These are phyloP conservation scores for Leptinotarsa peninsularis DNA, from an alignment of 2,888 invertebrate genomes.

Conservation along the genomic window DNA sequence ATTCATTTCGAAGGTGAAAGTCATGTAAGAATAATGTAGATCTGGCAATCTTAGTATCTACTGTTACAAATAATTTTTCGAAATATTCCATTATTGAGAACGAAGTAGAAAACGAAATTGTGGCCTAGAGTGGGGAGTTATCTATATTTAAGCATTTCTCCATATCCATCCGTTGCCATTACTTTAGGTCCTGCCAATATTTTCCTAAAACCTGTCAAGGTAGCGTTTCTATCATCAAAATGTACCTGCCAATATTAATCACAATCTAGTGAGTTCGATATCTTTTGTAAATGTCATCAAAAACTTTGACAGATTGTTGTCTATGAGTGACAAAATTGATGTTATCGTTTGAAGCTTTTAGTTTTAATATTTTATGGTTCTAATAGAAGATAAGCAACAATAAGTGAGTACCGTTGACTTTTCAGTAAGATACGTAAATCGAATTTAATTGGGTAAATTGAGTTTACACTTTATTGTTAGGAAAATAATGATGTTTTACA, in stretches of 20 bases:
- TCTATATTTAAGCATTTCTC: no score
- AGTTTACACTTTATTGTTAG: not conserved
- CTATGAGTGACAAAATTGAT: conserved; percentile 39
- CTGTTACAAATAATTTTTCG: no score
- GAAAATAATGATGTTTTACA: no score
- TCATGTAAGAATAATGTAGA: no score
- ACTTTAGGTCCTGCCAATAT: not conserved
- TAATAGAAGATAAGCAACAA: conserved; percentile 36
- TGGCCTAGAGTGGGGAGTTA: no score
- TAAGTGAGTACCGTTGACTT: conserved; percentile 35
- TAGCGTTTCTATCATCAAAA: not conserved
- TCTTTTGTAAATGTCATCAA: conserved; percentile 11
- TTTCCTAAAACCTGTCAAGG: not conserved
- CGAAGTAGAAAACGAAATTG: no score
- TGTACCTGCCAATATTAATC: not conserved
- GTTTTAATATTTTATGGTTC: conserved; percentile 35
- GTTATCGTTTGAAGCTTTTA: conserved; percentile 39
- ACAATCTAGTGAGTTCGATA: conserved; percentile 26
- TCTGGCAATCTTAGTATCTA: no score
- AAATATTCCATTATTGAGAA: no score
- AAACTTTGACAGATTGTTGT: conserved; percentile 40
- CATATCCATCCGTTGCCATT: not conserved
- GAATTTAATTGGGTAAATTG: not conserved
- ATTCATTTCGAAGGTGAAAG: no score
- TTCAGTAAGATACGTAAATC: not conserved